phyloP scores from a whole-genome alignment of 2,888 invertebrate genomes.

The Belgica antarctica region DNA sequence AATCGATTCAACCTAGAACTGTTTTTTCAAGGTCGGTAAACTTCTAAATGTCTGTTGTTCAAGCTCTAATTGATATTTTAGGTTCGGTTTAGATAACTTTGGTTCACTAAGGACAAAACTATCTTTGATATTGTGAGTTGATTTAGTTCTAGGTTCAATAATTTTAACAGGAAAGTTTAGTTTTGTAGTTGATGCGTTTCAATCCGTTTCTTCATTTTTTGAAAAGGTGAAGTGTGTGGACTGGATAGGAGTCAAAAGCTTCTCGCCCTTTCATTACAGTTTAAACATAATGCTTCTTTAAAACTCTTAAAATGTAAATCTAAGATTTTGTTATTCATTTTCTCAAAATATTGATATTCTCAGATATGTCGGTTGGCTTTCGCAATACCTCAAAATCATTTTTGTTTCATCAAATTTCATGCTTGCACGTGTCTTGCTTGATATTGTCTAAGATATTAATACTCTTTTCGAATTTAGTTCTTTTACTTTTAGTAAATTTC shows the following conservation, averaged over 20 bases:
- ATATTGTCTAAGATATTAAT: constrained; percentile 28
- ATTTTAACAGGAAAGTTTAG: too few relatives aligned
- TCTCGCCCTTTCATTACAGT: background rate
- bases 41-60: too few relatives aligned
- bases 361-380: constrained; percentile 3
- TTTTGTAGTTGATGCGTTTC: background rate
- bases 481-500: background rate
- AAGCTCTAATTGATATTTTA: too few relatives aligned
- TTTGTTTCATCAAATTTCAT: too few relatives aligned
- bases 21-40: too few relatives aligned
- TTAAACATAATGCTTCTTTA: constrained; percentile 8
- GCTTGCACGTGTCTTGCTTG: constrained; percentile 6
- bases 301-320: constrained; percentile 1
- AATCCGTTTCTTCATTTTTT: too few relatives aligned
- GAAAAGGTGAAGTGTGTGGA: background rate
- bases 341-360: constrained; percentile 1
- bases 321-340: background rate
- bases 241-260: constrained; percentile 1
- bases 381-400: background rate
- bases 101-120: too few relatives aligned
- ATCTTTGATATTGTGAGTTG: too few relatives aligned
- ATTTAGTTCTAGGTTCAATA: background rate
- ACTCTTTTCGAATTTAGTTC: constrained; percentile 15
- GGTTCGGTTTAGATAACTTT: too few relatives aligned
- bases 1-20: too few relatives aligned